Conservation (phyloP, 23 tunicate genomes). For the Botrylloides violaceus region DNA sequence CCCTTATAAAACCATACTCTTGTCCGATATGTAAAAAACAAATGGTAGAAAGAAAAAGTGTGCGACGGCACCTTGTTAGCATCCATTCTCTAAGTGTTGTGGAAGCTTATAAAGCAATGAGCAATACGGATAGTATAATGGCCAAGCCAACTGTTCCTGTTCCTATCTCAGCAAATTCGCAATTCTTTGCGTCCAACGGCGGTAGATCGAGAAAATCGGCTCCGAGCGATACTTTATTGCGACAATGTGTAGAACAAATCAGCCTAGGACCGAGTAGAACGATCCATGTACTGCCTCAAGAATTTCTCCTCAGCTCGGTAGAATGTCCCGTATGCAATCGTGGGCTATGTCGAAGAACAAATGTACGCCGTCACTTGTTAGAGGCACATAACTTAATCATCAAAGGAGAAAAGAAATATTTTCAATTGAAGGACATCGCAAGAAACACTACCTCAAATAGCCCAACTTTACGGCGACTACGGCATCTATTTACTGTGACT, state of each 20-base stretch:
- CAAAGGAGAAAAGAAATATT: slow-evolving; percentile 20
- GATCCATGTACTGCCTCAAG: slow-evolving; percentile 7
- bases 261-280: slow-evolving; percentile 10
- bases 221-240: not conserved
- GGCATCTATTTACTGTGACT: not conserved
- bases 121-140: not conserved
- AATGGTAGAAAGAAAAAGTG: slow-evolving; percentile 15
- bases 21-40: slow-evolving; percentile 15
- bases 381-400: slow-evolving; percentile 18
- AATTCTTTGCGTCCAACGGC: not conserved
- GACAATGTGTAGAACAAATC: slow-evolving; percentile 1
- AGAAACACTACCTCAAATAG: not conserved
- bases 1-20: not conserved
- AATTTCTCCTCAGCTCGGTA: not conserved
- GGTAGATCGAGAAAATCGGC: not conserved
- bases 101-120: slow-evolving; percentile 2
- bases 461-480: not conserved
- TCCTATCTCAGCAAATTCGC: not conserved
- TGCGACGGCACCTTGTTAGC: slow-evolving; percentile 16
- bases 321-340: slow-evolving; percentile 16
- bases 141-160: not conserved
- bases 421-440: slow-evolving; percentile 2
- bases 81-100: slow-evolving; percentile 10
- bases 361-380: slow-evolving; percentile 21
- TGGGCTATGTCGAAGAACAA: slow-evolving; percentile 7